Percentiles rank a stretch among this genome's conserved stretches.
Evolutionary conservation across 2,797 vertebrate genomes (phyloP).

Genomic region (Varecia variegata): DNA sequence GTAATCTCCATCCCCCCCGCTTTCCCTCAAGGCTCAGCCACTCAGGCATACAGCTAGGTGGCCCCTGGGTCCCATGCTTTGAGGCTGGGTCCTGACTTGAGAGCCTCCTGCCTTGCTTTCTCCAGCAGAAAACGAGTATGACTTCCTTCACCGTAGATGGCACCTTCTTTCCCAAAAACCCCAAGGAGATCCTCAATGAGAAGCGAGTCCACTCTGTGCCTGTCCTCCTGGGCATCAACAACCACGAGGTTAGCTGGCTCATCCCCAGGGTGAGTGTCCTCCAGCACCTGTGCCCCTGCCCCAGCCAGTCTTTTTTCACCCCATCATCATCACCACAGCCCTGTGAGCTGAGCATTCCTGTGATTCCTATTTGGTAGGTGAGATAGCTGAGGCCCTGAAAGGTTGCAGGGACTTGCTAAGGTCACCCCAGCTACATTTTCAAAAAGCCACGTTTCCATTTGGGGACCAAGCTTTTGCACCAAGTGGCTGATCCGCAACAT

Average conservation of each 20-base stretch:
- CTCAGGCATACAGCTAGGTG: neutral
- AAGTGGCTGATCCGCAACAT: neutral
- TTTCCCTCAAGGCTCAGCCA: neutral
- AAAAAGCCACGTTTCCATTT: neutral
- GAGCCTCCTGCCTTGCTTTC: neutral
- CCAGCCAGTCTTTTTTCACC: neutral
- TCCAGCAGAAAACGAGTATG: neutral
- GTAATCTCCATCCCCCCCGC: neutral
- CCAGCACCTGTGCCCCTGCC: neutral
- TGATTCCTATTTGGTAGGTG: neutral
- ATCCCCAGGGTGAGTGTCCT: conserved; percentile 33
- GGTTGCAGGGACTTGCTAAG: neutral
- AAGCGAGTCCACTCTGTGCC: conserved; percentile 48
- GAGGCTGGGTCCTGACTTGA: neutral
- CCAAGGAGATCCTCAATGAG: conserved; percentile 47
- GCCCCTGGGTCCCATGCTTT: neutral
- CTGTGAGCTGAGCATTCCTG: neutral
- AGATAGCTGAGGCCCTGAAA: neutral
- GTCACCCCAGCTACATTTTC: neutral
- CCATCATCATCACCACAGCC: neutral
- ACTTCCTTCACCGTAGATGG: conserved; percentile 11
- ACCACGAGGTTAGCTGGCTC: conserved; percentile 41
- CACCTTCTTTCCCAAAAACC: conserved; percentile 59
- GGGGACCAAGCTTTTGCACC: neutral
- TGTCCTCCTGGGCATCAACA: conserved; percentile 52